Percentiles rank a stretch among this genome's conserved stretches.
Evolutionary conservation across 2,113 vertebrate species (phyloP).

Genomic region (Empidonax traillii): DNA sequence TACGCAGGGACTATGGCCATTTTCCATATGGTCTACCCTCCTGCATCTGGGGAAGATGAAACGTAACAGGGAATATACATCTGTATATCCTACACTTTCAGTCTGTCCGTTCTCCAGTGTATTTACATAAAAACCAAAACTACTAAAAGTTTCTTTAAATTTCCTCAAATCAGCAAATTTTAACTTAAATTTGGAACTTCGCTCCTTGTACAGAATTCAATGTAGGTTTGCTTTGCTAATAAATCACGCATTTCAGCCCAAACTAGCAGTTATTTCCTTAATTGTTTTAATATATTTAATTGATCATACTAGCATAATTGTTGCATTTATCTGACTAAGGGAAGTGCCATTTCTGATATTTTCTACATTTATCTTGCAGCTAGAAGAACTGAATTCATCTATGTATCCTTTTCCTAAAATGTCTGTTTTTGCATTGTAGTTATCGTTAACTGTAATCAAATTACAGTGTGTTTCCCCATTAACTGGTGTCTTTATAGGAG

Average conservation of each 20-base stretch:
- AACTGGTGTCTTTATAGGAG: background rate
- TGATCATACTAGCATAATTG: background rate
- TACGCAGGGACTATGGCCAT: fast-evolving
- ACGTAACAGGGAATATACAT: background rate
- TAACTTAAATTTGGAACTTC: background rate
- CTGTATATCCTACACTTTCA: background rate
- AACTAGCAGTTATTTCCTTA: background rate
- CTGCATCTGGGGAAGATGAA: background rate
- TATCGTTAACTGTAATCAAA: background rate
- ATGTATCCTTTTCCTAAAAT: slow-evolving; percentile 92
- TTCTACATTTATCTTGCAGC: slow-evolving; percentile 74
- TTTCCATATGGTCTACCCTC: background rate
- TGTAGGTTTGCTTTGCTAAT: background rate
- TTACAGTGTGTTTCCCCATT: background rate
- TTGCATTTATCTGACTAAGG: background rate
- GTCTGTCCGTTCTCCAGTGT: background rate
- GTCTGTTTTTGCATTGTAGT: background rate
- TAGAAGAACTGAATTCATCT: slow-evolving; percentile 97
- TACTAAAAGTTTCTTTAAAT: background rate
- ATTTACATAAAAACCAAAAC: background rate
- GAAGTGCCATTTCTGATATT: background rate
- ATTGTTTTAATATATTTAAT: background rate
- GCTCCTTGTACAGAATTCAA: background rate
- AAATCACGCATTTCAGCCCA: background rate
- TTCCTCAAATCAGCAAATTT: background rate